Conservation (phyloP, 2,113 vertebrate genomes). For the Catharus fuscescens region DNA sequence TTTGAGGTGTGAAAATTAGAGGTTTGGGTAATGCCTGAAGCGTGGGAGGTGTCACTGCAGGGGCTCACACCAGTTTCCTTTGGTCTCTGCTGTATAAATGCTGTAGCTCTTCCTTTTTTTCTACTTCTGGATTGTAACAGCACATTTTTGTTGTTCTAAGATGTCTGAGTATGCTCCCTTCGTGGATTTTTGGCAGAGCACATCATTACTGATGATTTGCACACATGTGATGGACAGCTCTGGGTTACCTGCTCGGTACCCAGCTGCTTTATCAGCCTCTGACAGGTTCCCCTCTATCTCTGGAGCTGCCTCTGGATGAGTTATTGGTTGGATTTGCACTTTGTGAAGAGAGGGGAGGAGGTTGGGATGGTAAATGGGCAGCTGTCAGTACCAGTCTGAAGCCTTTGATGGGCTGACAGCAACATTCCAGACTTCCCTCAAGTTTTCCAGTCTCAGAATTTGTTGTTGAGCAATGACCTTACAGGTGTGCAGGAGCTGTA, state of each 20-base stretch:
- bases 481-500: background rate
- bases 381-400: background rate
- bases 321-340: slow-evolving; percentile 21
- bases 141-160: background rate
- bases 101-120: background rate
- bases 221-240: background rate
- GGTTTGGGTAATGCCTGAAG: background rate
- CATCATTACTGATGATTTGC: background rate
- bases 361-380: background rate
- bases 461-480: background rate
- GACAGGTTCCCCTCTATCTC: background rate
- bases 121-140: background rate
- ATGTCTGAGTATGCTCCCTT: background rate
- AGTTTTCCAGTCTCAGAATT: background rate
- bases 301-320: slow-evolving; percentile 4
- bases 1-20: background rate
- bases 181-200: background rate
- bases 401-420: background rate
- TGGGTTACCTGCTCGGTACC: background rate
- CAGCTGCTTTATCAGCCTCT: background rate
- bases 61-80: background rate
- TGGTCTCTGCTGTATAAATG: background rate
- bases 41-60: background rate
- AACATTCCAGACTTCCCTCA: background rate
- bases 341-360: background rate